phyloP scores from a whole-genome alignment of 1,140 invertebrate genomes.

The Pseudachorutes palmiensis region DNA sequence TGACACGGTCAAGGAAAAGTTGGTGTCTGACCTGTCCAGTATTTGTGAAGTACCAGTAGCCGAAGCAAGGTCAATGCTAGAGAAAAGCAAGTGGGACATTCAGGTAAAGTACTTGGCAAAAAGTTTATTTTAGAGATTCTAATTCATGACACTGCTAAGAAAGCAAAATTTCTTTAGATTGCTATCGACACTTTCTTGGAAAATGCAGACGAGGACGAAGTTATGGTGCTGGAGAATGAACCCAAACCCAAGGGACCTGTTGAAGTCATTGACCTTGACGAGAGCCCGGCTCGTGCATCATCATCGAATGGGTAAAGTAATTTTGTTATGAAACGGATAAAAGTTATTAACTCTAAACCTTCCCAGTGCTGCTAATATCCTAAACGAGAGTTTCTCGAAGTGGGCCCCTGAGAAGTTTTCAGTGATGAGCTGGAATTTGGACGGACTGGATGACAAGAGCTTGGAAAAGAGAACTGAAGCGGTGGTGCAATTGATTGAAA shows the following conservation, averaged over 20 bases:
- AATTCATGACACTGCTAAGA: no score
- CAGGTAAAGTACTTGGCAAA: no score
- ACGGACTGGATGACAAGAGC: conserved; percentile 52
- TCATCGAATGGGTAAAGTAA: neutral
- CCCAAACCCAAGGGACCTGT: neutral
- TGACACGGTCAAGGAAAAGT: conserved; percentile 23
- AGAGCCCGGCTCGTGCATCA: neutral
- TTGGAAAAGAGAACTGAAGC: conserved; percentile 48
- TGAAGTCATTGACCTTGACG: neutral
- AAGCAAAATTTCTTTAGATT: no score
- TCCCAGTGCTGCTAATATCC: neutral
- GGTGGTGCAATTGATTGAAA: conserved; percentile 48
- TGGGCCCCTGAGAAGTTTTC: conserved; percentile 42
- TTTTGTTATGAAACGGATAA: neutral
- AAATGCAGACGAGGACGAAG: conserved; percentile 4
- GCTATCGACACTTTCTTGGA: conserved; percentile 22
- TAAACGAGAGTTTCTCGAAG: conserved; percentile 23
- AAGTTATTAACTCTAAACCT: neutral
- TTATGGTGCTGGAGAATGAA: neutral
- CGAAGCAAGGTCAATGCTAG: conserved; percentile 18
- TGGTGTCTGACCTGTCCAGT: conserved; percentile 24
- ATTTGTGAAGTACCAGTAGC: conserved; percentile 24
- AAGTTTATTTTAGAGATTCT: no score
- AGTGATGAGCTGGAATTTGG: conserved; percentile 55
- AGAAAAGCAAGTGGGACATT: conserved; percentile 28